These are phyloP conservation scores for Caprella mutica DNA, from an alignment of 2,888 invertebrate genomes.

Conservation along the genomic window DNA sequence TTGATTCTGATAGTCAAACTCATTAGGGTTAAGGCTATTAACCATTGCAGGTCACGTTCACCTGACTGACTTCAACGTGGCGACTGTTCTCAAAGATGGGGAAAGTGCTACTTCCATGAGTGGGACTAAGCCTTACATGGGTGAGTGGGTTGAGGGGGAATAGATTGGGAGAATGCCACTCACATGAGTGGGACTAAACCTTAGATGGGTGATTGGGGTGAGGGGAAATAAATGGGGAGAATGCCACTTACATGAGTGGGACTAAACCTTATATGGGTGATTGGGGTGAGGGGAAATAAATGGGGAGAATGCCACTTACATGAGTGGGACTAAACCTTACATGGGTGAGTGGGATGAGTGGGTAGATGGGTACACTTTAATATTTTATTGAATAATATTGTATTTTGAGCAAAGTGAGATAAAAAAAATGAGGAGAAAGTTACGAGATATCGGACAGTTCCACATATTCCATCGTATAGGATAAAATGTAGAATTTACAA, in stretches of 20 bases:
- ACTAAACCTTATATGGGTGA: conserved; percentile 73
- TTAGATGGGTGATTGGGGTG: conserved; percentile 53
- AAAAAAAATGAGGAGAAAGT: too few relatives aligned
- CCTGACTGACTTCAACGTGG: conserved; percentile 77
- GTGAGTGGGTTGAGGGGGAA: too few relatives aligned
- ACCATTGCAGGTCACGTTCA: conserved; percentile 59
- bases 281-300: too few relatives aligned
- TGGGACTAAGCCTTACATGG: conserved; percentile 77
- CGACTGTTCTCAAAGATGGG: conserved; percentile 55
- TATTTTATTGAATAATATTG: too few relatives aligned
- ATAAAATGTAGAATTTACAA: too few relatives aligned
- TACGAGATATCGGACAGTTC: too few relatives aligned
- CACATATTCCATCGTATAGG: too few relatives aligned
- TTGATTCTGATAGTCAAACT: too few relatives aligned
- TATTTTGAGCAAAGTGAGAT: too few relatives aligned
- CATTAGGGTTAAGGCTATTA: too few relatives aligned
- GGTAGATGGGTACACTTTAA: too few relatives aligned
- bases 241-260: conserved; percentile 73
- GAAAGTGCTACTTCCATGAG: conserved; percentile 67
- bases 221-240: too few relatives aligned
- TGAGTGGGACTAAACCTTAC: conserved; percentile 77
- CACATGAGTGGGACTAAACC: conserved; percentile 77
- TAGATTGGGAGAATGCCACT: conserved; percentile 62
- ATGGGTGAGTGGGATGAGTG: conserved; percentile 51
- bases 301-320: conserved; percentile 63